A percentile compares a stretch with the other conserved stretches of the same genome.
Conservation (phyloP, 2,888 invertebrate genomes). For the Polymixis flavicincta region DNA sequence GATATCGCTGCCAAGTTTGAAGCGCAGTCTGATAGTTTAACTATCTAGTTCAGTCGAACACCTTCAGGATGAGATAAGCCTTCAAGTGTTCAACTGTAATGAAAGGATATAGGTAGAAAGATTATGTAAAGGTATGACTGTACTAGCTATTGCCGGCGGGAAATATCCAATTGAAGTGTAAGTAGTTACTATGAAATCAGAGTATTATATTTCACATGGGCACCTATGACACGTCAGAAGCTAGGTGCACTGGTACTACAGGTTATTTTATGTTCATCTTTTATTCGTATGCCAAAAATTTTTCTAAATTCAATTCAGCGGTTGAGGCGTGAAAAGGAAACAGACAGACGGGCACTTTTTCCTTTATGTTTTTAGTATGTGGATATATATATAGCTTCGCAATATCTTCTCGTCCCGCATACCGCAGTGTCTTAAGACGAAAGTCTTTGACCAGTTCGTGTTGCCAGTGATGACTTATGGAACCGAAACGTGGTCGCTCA, state of each 20-base stretch:
- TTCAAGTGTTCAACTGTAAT: conserved; percentile 24
- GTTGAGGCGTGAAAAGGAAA: not conserved
- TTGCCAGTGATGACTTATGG: too few species aligned
- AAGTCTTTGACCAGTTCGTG: too few species aligned
- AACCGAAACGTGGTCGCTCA: too few species aligned
- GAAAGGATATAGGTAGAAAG: not conserved
- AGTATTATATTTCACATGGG: too few species aligned
- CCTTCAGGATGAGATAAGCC: conserved; percentile 37
- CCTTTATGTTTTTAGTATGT: not conserved
- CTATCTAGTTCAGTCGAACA: conserved; percentile 45
- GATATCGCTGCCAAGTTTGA: conserved; percentile 43
- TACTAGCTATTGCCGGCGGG: not conserved
- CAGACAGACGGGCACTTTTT: not conserved
- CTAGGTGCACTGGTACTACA: too few species aligned
- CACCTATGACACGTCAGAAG: too few species aligned
- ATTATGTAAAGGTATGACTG: not conserved
- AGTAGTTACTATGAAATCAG: not conserved
- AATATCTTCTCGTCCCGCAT: too few species aligned
- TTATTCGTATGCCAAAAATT: too few species aligned
- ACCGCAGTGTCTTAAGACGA: too few species aligned
- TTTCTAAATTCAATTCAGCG: too few species aligned
- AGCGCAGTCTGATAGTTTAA: conserved; percentile 28
- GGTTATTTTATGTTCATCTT: not conserved
- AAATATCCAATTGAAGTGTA: not conserved
- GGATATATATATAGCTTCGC: too few species aligned